phyloP scores from a whole-genome alignment of 2,113 vertebrate species.

The Strix aluco region DNA sequence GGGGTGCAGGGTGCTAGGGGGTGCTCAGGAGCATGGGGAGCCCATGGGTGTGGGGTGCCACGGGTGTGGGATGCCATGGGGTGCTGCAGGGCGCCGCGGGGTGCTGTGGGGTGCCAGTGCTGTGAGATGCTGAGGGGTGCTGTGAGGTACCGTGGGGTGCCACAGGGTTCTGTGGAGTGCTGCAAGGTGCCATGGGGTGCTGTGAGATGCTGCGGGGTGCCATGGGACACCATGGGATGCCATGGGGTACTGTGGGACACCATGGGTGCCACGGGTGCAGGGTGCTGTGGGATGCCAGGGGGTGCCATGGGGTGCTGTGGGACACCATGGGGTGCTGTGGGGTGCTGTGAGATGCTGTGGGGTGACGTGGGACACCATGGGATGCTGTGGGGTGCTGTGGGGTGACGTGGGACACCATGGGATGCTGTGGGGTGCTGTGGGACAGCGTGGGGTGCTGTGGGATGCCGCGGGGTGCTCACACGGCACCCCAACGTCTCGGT shows the following conservation, averaged over 20 bases:
- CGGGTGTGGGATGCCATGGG: not conserved
- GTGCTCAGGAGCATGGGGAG: not conserved
- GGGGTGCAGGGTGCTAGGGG: not conserved
- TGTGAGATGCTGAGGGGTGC: accelerated
- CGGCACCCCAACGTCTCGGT: not conserved
- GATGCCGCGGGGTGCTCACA: not conserved
- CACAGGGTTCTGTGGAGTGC: accelerated
- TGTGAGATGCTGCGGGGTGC: too few species aligned
- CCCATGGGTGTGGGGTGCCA: not conserved
- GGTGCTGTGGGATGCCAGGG: not conserved
- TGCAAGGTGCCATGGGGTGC: not conserved
- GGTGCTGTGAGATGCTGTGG: not conserved
- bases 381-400: not conserved
- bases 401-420: accelerated
- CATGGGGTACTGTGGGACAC: not conserved
- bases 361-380: too few species aligned
- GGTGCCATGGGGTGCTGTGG: not conserved
- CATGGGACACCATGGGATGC: not conserved
- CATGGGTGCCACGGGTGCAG: accelerated
- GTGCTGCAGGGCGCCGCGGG: too few species aligned
- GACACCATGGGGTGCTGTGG: not conserved
- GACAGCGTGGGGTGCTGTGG: not conserved
- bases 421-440: not conserved
- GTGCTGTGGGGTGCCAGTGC: too few species aligned
- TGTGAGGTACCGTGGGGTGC: accelerated